Evolutionary conservation across 2,113 vertebrate species (phyloP), one percentile per base, ranked within the genome.

Genomic region (Cnemophilus loriae): DNA sequence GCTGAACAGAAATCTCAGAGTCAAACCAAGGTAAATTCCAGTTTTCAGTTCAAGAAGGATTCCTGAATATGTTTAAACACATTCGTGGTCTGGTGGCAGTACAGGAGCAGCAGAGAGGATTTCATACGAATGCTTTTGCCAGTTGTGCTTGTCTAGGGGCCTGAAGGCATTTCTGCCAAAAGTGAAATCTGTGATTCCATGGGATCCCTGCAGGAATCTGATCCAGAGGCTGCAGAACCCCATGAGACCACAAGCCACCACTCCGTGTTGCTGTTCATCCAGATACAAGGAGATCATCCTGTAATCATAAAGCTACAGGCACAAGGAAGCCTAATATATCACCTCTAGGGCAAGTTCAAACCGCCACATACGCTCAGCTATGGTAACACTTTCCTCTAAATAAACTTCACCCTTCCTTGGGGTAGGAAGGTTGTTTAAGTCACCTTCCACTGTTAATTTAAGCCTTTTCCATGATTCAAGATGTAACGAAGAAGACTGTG

Each of bases 401-500:
- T 16, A 26, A 94, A 39, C 4, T 8, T 35, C 55, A 81, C 26
- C n/a, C 10, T 57, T 69, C 46, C 50, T 44, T 11, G 12, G 4
- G 16, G 9, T 33, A 33, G 24, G 7, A 78, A 47, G 13, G 37
- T 8, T 16, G 27, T 8, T 33, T 14, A 35, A 57, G 19, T 59
- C 13, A 57, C 13, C 16, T 69, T 35, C 16, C 42, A 53, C 28
- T 18, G 16, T n/a, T 75, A 33, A 47, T 33, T 77, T 41, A 46
- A 75, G n/a, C 33, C 9, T 88, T 79, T 84, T 33, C n/a, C 59
- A 49, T 2, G 7, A 60, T 49, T 82, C 16, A 44, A 33, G 16
- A 39, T 19, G 16, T n/a, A 71, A 50, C 0, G 0, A 61, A 41
- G 30, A 44, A 47, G 13, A 71, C 7, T 27, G 2, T 5, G 53